Evolutionary conservation across 2,797 vertebrate genomes (phyloP), one percentile per base, ranked within the genome.

Genomic region (Lateolabrax maculatus): DNA sequence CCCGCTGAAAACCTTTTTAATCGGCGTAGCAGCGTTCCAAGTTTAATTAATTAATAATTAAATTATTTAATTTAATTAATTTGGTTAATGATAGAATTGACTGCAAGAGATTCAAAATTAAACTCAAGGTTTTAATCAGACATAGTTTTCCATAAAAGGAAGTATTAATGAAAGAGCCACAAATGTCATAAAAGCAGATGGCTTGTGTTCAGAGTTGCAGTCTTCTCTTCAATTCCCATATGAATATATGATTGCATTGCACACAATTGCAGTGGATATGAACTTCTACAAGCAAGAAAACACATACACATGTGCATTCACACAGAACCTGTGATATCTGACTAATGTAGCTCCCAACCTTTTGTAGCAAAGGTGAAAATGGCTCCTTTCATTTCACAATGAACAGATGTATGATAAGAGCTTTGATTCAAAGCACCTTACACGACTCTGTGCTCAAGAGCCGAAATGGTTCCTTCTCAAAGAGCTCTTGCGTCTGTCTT

Each of bases 401-500:
- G n/a, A 61, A 62, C 31, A 55, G 36, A 64, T 56, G 44, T 55
- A 25, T n/a, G 21, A 63, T 43, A 21, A 44, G 60, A 53, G 67
- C 71, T 84, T 56, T 75, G 46, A 61, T 80, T 79, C 52, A 77
- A 63, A 71, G 71, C 68, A 48, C 37, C 31, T 9, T 11, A 52
- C 52, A 27, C 3, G 21, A 62, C 43, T 62, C 19, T n/a, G 29
- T 12, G 49, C 25, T 72, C 16, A 60, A 69, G 37, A 19, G 67
- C 36, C 39, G 48, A 71, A 52, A 49, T 23, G 12, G 5, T 48
- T 69, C 57, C 29, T 73, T 13, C 5, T 84, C 21, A 79, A 62
- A 68, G 46, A 72, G 37, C 52, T 41, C 13, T 37, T 41, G 18
- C 10, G 4, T 55, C 34, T 15, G 36, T 77, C 37, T 51, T 36